A percentile compares a stretch with the other conserved stretches of the same genome.
phyloP scores from a whole-genome alignment of 2,797 vertebrate genomes.

The Gymnocypris eckloni region DNA sequence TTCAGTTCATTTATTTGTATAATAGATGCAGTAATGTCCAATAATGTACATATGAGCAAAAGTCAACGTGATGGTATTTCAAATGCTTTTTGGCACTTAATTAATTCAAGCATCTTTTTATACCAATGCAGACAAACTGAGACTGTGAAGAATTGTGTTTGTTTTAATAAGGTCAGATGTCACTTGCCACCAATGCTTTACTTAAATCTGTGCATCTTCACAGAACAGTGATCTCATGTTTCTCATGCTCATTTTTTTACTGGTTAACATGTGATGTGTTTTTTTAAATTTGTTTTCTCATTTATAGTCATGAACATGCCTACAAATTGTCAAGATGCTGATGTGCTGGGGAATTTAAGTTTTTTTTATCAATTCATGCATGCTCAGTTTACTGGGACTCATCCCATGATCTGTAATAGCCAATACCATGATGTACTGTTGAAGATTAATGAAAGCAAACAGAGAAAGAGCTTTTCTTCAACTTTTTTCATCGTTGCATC shows the following conservation, averaged over 20 bases:
- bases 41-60: not conserved
- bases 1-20: not conserved
- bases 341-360: too few species aligned
- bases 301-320: not conserved
- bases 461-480: too few species aligned
- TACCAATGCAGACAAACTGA: not conserved
- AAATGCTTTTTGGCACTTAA: not conserved
- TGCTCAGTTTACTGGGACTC: not conserved
- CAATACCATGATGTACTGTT: not conserved
- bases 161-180: not conserved
- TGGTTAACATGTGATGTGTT: not conserved
- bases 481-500: not conserved
- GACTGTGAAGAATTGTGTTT: not conserved
- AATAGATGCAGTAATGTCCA: not conserved
- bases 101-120: not conserved
- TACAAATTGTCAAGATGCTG: not conserved
- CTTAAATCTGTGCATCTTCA: not conserved
- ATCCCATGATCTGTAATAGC: not conserved
- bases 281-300: too few species aligned
- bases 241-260: not conserved
- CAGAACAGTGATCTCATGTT: not conserved
- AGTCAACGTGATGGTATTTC: not conserved
- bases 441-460: not conserved
- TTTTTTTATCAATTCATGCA: not conserved
- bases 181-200: not conserved